Percentiles rank a stretch among this genome's conserved stretches.
Conservation (phyloP, 2,888 invertebrate genomes). For the Arrhopalites spinosus region DNA sequence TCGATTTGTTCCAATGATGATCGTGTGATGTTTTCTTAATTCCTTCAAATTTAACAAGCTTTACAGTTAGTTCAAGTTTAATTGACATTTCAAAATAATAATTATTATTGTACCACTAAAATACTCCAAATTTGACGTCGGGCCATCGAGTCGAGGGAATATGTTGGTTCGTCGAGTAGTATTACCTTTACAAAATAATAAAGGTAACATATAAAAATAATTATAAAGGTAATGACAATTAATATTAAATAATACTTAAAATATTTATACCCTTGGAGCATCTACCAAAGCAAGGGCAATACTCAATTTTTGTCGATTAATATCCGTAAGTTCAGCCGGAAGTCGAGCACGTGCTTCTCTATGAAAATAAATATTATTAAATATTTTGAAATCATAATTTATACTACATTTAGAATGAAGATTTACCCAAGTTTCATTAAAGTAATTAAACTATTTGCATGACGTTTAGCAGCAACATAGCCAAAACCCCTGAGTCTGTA, state of each 20-base stretch:
- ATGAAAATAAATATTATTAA: too few relatives aligned
- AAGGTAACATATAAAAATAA: too few relatives aligned
- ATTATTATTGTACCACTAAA: constrained; percentile 22
- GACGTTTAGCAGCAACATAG: constrained; percentile 31
- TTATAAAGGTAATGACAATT: too few relatives aligned
- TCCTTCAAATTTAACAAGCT: constrained; percentile 12
- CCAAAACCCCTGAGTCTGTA: constrained; percentile 46
- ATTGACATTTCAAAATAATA: neutral
- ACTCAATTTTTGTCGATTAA: constrained; percentile 44
- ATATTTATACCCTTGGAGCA: constrained; percentile 45
- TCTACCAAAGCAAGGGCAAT: constrained; percentile 49
- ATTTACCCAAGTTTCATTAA: constrained; percentile 42
- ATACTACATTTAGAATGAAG: too few relatives aligned
- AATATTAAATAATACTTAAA: too few relatives aligned
- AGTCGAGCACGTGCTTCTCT: constrained; percentile 34
- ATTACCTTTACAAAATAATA: too few relatives aligned
- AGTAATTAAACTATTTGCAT: constrained; percentile 34
- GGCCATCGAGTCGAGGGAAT: constrained; percentile 40
- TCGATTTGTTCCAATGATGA: constrained; percentile 40
- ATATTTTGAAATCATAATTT: too few relatives aligned
- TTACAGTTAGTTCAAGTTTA: neutral
- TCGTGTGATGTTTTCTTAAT: constrained; percentile 43
- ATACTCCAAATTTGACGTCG: constrained; percentile 50
- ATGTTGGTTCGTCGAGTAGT: constrained; percentile 48
- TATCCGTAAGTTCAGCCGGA: constrained; percentile 39